Percentiles rank a stretch among this genome's conserved stretches.
Evolutionary conservation across 2,797 vertebrate species (phyloP).

Genomic region (Danio kyathit): DNA sequence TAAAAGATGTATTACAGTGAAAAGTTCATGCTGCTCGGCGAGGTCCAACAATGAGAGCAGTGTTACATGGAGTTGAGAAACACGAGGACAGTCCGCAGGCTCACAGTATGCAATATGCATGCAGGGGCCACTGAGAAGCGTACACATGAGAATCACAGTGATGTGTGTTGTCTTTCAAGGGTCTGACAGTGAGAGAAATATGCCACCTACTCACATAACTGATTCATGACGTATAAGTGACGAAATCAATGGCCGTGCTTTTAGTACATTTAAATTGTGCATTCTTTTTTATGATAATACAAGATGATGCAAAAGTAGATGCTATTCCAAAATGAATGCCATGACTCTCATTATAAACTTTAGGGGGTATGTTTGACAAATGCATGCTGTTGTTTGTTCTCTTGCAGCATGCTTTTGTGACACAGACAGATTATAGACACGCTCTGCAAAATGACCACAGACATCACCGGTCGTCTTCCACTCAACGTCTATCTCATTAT

Average conservation of each 20-base stretch:
- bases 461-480: conserved; percentile 73
- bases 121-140: conserved; percentile 54
- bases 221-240: conserved; percentile 6
- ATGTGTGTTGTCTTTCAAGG: conserved; percentile 47
- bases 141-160: conserved; percentile 52
- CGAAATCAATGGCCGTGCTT: conserved; percentile 8
- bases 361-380: background rate
- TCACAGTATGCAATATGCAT: conserved; percentile 59
- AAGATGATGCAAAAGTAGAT: background rate
- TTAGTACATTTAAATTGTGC: background rate
- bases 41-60: conserved; percentile 59
- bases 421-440: conserved; percentile 57
- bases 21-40: conserved; percentile 59
- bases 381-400: conserved; percentile 32
- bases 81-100: conserved; percentile 59
- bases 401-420: conserved; percentile 71
- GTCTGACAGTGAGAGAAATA: conserved; percentile 37
- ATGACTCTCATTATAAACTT: background rate
- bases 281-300: background rate
- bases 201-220: conserved; percentile 10
- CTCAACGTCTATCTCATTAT: conserved; percentile 83
- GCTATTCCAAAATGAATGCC: background rate
- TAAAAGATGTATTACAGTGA: conserved; percentile 61
- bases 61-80: conserved; percentile 67
- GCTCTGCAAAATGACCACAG: conserved; percentile 74